Base-by-base conservation (phyloP, 2,113 vertebrate genomes). In the Strix uralensis region DNA sequence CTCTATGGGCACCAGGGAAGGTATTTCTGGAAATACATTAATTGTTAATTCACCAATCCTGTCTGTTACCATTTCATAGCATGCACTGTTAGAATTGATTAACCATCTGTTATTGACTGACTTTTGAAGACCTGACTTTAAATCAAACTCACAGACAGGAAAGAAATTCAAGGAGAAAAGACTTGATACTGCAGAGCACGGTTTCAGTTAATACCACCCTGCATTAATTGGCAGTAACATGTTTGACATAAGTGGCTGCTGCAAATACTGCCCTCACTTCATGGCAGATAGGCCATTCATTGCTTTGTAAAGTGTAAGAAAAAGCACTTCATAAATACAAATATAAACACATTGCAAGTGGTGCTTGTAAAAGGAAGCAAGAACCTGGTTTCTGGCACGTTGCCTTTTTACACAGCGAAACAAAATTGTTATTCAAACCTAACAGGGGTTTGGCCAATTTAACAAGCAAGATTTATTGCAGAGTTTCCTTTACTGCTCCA, bases 311-410 rank as follows among this genome's bases (percentile, higher is more conserved):
- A 95, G 94, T 97, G 96, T 95, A 92, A 97, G 96, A 96, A 97
- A 97, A 97, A 86, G 73, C 96, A 97, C 96, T 97, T 97, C 96
- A 97, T 96, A 97, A 97, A 97, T 97, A 97, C 94, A 97, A 97
- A 97, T 97, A 97, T 96, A 97, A 97, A 97, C 92, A 95, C 86
- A 78, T 93, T 97, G 93, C 96, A 94, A 97, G 89, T 91, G 95
- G 89, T 85, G 91, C 92, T 95, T 95, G 93, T 95, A 97, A 95
- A 97, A 97, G 61, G 92, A 96, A 94, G 93, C 86, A 95, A 97
- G 86, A 90, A 94, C 85, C 55, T 86, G 65, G 85, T 92, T 92
- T 77, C 92, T 97, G 97, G 97, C 96, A 91, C 38, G 1, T 81
- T 97, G 96, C 96, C 97, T 93, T 93, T 95, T 92, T 96, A 95